Evolutionary conservation across 1,140 invertebrate genomes (phyloP).

Genomic region (Lepidurus packardi): DNA sequence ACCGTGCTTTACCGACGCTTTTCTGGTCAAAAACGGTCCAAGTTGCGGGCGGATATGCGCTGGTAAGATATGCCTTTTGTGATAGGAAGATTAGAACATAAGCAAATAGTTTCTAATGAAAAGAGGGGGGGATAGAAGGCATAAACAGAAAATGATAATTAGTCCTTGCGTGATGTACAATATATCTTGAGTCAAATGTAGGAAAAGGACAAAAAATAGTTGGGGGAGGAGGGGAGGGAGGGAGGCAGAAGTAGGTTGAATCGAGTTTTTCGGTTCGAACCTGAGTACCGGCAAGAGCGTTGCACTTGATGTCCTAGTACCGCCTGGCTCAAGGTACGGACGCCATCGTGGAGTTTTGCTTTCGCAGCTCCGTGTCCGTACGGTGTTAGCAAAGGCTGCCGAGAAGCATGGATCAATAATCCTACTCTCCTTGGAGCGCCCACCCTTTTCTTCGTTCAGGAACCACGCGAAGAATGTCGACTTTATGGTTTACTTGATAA

Average conservation of each 20-base stretch:
- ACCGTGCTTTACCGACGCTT: background rate
- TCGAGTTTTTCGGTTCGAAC: background rate
- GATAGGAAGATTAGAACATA: background rate
- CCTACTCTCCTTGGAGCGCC: background rate
- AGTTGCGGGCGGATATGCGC: background rate
- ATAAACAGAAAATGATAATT: background rate
- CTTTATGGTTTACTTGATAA: background rate
- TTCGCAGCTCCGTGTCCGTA: background rate
- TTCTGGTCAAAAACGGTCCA: background rate
- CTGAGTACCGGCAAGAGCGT: slow-evolving; percentile 17
- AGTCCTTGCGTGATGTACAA: background rate
- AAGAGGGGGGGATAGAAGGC: background rate
- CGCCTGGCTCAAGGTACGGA: slow-evolving; percentile 12
- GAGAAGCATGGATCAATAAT: background rate
- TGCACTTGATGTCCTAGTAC: slow-evolving; percentile 18
- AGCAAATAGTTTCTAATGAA: background rate
- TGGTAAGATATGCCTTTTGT: background rate
- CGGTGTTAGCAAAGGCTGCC: background rate
- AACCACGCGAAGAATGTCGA: background rate
- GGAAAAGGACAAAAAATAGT: background rate
- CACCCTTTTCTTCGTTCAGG: background rate
- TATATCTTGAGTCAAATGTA: background rate
- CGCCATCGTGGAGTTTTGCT: background rate
- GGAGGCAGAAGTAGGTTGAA: background rate
- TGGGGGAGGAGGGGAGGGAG: background rate